A percentile compares a stretch with the other conserved stretches of the same genome.
phyloP scores from a whole-genome alignment of 2,113 vertebrate species.

The Phoxinus phoxinus region DNA sequence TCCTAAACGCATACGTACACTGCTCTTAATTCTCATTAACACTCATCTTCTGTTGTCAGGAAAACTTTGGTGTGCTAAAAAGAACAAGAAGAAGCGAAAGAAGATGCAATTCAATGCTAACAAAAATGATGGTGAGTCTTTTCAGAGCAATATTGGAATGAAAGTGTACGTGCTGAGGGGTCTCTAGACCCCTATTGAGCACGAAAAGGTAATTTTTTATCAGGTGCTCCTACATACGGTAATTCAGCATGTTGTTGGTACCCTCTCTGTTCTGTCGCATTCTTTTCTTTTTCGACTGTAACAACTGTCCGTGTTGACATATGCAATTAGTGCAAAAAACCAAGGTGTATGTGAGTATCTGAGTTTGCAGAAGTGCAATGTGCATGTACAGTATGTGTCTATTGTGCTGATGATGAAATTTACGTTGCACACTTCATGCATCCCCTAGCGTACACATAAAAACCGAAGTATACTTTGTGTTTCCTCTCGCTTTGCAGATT shows the following conservation, averaged over 20 bases:
- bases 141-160: not conserved
- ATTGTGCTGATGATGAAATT: not conserved
- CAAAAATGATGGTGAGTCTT: conserved; percentile 88
- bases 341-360: not conserved
- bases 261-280: not conserved
- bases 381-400: not conserved
- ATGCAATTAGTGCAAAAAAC: not conserved
- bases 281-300: not conserved
- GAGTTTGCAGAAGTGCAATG: not conserved
- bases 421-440: not conserved
- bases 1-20: not conserved
- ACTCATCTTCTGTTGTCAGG: conserved; percentile 71
- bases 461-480: not conserved
- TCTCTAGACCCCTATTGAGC: not conserved
- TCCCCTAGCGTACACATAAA: not conserved
- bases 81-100: conserved; percentile 99
- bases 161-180: not conserved
- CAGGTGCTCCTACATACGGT: not conserved
- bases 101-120: conserved; percentile 92
- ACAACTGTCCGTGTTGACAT: not conserved
- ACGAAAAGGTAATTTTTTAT: not conserved
- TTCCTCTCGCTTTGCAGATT: conserved; percentile 74
- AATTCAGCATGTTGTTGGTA: not conserved
- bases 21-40: conserved; percentile 4
- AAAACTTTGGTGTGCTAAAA: conserved; percentile 98